Evolutionary conservation across 2,888 invertebrate genomes (phyloP).

Genomic region (Uropetala carovei): DNA sequence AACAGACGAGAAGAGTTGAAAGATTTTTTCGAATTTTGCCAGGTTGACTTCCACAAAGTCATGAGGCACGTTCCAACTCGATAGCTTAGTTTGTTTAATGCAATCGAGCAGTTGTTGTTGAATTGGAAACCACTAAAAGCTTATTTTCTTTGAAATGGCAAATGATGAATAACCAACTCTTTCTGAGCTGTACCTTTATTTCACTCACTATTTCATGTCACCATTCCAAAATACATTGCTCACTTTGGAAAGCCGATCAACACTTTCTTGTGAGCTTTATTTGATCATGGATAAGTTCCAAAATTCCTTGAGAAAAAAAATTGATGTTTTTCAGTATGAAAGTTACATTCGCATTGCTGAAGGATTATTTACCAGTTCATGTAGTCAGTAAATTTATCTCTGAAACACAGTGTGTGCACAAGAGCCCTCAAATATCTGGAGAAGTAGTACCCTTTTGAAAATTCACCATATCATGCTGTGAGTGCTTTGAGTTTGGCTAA

Average conservation of each 20-base stretch:
- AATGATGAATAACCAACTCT: constrained; percentile 9
- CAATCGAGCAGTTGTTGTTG: no score
- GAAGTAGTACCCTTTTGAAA: not conserved
- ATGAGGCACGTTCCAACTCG: no score
- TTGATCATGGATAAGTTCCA: no score
- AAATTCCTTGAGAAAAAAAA: not conserved
- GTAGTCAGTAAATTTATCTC: no score
- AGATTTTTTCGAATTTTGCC: no score
- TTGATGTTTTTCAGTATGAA: rapidly evolving
- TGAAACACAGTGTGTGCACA: no score
- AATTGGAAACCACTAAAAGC: no score
- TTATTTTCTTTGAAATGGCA: not conserved
- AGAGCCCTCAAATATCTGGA: not conserved
- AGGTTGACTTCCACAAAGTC: no score
- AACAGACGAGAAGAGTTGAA: no score
- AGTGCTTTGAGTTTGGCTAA: not conserved
- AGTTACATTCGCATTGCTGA: not conserved
- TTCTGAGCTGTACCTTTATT: not conserved
- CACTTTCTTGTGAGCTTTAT: no score
- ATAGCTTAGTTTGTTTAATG: no score
- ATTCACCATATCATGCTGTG: not conserved
- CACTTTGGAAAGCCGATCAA: not conserved
- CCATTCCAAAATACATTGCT: not conserved
- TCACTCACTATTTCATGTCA: constrained; percentile 25
- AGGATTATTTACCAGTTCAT: not conserved